phyloP scores from a whole-genome alignment of 2,113 vertebrate genomes.

The Ophiodon elongatus region DNA sequence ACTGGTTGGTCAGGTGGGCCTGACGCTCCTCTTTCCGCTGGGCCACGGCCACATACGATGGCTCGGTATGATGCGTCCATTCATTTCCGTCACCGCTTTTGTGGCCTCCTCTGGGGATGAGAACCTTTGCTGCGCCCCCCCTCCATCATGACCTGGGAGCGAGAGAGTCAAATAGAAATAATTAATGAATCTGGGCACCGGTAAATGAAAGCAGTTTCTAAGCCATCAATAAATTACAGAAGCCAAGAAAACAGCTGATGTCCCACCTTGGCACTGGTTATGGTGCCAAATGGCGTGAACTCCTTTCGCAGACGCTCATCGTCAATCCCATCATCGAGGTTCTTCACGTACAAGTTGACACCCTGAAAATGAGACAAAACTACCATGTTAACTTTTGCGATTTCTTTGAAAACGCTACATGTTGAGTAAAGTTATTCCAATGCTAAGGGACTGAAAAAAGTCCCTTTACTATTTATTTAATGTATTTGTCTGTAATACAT shows the following conservation, averaged over 20 bases:
- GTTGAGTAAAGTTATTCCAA: not conserved
- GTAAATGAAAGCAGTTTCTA: not conserved
- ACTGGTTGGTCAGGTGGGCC: constrained; percentile 97
- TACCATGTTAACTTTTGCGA: not conserved
- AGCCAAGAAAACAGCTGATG: not conserved
- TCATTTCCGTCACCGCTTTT: constrained; percentile 99
- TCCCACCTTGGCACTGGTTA: constrained; percentile 96
- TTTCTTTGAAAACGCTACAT: not conserved
- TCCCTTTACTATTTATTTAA: no score
- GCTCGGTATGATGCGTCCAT: constrained; percentile 97
- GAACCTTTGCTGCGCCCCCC: constrained; percentile 99
- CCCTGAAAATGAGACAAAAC: constrained; percentile 82
- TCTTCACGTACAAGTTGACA: constrained; percentile 98
- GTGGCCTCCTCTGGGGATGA: constrained; percentile 98
- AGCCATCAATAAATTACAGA: not conserved
- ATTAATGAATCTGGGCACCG: not conserved
- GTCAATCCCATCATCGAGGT: constrained; percentile 97
- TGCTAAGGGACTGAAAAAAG: not conserved
- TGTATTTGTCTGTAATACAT: constrained; percentile 67
- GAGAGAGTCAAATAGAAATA: not conserved
- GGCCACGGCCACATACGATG: constrained; percentile 95
- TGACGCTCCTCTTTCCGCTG: constrained; percentile 98
- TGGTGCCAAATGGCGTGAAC: constrained; percentile 96
- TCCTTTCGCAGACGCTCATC: constrained; percentile 96
- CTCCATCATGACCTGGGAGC: constrained; percentile 95